Conservation (phyloP, 1,140 invertebrate genomes). For the Lasaia peninsularis region DNA sequence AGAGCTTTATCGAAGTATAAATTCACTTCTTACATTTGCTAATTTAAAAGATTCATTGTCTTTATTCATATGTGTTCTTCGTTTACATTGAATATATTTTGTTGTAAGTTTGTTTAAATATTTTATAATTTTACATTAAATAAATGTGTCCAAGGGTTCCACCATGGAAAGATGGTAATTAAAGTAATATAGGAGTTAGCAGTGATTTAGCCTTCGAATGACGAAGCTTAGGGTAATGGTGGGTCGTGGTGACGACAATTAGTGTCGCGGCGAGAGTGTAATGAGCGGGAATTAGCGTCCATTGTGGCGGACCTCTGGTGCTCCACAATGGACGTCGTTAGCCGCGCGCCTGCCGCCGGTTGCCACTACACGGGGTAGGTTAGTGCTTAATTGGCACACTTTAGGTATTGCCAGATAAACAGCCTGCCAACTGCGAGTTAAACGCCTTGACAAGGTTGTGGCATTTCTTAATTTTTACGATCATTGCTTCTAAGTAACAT, state of each 20-base stretch:
- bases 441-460: no score
- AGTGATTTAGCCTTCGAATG: not conserved
- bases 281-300: slow-evolving; percentile 48
- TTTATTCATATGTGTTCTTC: no score
- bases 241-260: slow-evolving; percentile 27
- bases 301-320: slow-evolving; percentile 31
- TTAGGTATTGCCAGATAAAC: not conserved
- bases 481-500: no score
- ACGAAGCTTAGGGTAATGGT: not conserved
- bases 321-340: slow-evolving; percentile 10
- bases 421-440: not conserved
- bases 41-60: no score
- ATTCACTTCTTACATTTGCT: no score
- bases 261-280: slow-evolving; percentile 39
- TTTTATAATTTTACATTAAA: no score
- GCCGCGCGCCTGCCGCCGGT: not conserved
- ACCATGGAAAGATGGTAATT: slow-evolving; percentile 7
- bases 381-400: not conserved
- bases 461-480: no score
- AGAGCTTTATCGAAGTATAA: no score
- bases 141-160: not conserved
- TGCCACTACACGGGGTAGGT: not conserved
- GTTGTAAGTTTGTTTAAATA: no score
- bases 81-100: no score
- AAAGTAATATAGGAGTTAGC: slow-evolving; percentile 8